Base-by-base conservation (phyloP, 2,113 vertebrate genomes). In the Nestor notabilis region DNA sequence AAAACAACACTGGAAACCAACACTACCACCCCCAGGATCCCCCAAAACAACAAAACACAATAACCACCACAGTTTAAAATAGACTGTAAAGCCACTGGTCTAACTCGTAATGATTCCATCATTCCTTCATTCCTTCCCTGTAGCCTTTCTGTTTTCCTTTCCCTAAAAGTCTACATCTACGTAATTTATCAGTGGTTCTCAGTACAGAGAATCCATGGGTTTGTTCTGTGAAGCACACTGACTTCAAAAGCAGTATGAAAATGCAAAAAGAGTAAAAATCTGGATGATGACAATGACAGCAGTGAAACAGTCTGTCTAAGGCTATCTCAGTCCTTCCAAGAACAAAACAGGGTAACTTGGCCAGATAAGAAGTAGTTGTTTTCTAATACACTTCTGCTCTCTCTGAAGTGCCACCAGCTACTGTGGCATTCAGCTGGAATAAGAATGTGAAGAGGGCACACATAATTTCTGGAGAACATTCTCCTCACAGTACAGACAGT, bases 371-470 rank as follows among this genome's bases (percentile, higher is more conserved):
- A 43, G 5, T 2, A 35, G 24, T 5, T 64, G 39, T 41, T 83
- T 75, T 64, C 19, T 41, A 60, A 70, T 9, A 72, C 3, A 23
- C 6, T 55, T 23, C n/a, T 64, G 20, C 43, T 71, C 80, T 29
- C 31, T 44, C 41, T 25, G 3, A 47, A 80, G 35, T 7, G 19
- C 35, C 29, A n/a, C 56, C 21, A 85, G 19, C 41, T 58, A 39
- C 9, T 23, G 29, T 2, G 8, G 43, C 41, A 83, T 19, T 50
- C 33, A 4, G 7, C 5, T 33, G 46, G 50, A 79, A 87, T 17
- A 7, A 35, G 37, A 76, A 49, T 0, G 1, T 5, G 19, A 63
- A 49, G 31, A 58, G 39, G 8, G 16, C 77, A 63, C 1, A 15
- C 21, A 1, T 5, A 23, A 63, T n/a, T 87, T 49, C 39, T 80